Percentiles rank a stretch among this genome's conserved stretches.
phyloP scores from a whole-genome alignment of 2,888 invertebrate species.

The Furcula furcula region DNA sequence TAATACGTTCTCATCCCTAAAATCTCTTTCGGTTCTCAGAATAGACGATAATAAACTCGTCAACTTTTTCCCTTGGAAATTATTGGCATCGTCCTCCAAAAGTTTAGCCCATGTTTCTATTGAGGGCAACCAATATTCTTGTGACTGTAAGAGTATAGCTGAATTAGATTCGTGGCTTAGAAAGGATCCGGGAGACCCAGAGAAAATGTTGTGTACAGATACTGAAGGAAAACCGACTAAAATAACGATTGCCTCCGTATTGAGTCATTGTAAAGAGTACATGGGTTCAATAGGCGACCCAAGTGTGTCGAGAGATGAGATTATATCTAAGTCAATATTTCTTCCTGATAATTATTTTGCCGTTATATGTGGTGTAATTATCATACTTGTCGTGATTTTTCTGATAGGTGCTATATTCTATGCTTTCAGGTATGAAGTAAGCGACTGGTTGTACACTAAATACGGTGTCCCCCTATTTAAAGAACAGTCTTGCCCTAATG shows the following conservation, averaged over 20 bases:
- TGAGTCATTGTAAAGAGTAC: conserved; percentile 84
- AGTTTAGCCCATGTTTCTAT: conserved; percentile 85
- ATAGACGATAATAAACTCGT: conserved; percentile 90
- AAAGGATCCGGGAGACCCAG: conserved; percentile 84
- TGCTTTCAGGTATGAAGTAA: conserved; percentile 88
- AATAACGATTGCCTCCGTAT: conserved; percentile 78
- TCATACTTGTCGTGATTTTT: conserved; percentile 85
- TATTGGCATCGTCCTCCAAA: conserved; percentile 83
- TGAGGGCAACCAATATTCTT: conserved; percentile 91
- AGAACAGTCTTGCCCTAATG: conserved; percentile 84
- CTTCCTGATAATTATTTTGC: conserved; percentile 88
- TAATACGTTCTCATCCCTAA: conserved; percentile 88
- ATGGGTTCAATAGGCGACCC: conserved; percentile 77
- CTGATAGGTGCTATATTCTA: conserved; percentile 87
- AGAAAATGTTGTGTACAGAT: conserved; percentile 86
- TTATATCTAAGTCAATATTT: conserved; percentile 82
- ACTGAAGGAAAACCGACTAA: conserved; percentile 75
- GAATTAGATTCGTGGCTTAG: conserved; percentile 86
- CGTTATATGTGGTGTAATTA: conserved; percentile 86
- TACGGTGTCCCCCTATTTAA: conserved; percentile 90
- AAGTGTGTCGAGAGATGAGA: conserved; percentile 71
- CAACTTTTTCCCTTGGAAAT: conserved; percentile 88
- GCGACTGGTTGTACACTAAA: conserved; percentile 89
- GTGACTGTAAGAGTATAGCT: conserved; percentile 88
- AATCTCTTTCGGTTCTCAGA: conserved; percentile 86